A percentile compares a stretch with the other conserved stretches of the same genome.
Conservation (phyloP, 2,888 invertebrate genomes). For the Mythimna albipuncta region DNA sequence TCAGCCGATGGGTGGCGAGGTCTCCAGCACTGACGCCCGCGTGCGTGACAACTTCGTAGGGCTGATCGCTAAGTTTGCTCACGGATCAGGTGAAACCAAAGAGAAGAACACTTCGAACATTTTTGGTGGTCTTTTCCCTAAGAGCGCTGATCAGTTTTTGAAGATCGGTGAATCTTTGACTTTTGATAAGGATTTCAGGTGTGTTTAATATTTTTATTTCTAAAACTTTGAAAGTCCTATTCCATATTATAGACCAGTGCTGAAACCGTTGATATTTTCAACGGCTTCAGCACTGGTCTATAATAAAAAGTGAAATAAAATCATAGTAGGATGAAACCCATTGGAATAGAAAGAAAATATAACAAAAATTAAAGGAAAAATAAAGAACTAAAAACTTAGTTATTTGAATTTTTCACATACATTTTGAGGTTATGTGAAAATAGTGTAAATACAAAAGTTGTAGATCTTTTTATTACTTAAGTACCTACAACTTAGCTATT, state of each 20-base stretch:
- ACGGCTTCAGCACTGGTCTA: too few species aligned
- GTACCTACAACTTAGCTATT: too few species aligned
- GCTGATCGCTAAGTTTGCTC: slow-evolving; percentile 93
- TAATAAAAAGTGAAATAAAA: too few species aligned
- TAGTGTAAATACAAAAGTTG: too few species aligned
- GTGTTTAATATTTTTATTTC: slow-evolving; percentile 18
- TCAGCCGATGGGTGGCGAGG: slow-evolving; percentile 82
- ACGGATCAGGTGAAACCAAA: slow-evolving; percentile 71
- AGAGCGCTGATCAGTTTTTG: slow-evolving; percentile 79
- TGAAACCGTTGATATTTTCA: too few species aligned
- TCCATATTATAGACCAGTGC: background rate
- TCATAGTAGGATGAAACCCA: too few species aligned
- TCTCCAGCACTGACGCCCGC: slow-evolving; percentile 90
- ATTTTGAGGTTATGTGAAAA: too few species aligned
- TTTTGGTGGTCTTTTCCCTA: slow-evolving; percentile 72
- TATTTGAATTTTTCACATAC: too few species aligned
- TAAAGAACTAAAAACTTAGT: too few species aligned
- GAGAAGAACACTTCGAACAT: slow-evolving; percentile 62
- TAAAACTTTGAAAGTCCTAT: background rate
- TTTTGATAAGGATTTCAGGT: slow-evolving; percentile 84
- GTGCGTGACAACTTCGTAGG: slow-evolving; percentile 92
- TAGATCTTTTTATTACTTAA: too few species aligned
- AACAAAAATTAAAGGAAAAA: too few species aligned
- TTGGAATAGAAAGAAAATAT: too few species aligned
- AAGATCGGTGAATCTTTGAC: slow-evolving; percentile 78